Evolutionary conservation across 1,140 invertebrate genomes (phyloP), one percentile per base, ranked within the genome.

Genomic region (Aphis gossypii): DNA sequence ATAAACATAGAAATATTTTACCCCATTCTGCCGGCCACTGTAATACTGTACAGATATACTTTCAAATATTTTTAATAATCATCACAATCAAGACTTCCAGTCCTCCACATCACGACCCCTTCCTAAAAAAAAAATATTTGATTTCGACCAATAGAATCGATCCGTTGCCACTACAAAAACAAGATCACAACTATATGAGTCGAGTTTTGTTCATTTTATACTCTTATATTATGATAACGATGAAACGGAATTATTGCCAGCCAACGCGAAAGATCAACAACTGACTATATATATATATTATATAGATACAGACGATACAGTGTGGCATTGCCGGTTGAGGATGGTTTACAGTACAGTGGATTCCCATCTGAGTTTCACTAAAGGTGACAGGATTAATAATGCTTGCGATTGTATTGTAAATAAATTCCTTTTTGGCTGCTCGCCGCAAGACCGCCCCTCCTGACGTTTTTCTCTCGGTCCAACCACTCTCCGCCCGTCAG

Each of bases 331-430:
- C 30, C 1, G 89, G 21, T 25, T 82, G 60, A 91, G 60, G 68
- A 48, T 82, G 41, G 56, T 82, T 91, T 83, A 92, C 90, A 46
- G 90, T 92, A 51, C 90, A 35, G 18, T 35, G 68, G 44, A 41
- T 92, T 92, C 56, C 60, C 90, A 41, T 76, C 25, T 44, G 21
- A 86, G 35, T 84, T 93, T 86, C 18, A 68, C 54, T 84, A 54
- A 54, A 93, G 41, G 92, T 86, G 92, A 93, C 92, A 86, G 92
- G 92, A 93, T 93, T 93, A 84, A 83, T 93, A 93, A 93, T 56
- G 46, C 48, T 23, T 23, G 76, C 82, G 41, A 54, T 93, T 93
- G 92, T 86, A 93, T 84, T 93, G 92, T 84, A 93, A 51, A 93
- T 93, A 84, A 93, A 84, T 84, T 93, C 46, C 68, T 51, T 92